A percentile compares a stretch with the other conserved stretches of the same genome.
These are phyloP conservation scores for Caranx ignobilis DNA, from an alignment of 2,113 vertebrate genomes.

Conservation along the genomic window DNA sequence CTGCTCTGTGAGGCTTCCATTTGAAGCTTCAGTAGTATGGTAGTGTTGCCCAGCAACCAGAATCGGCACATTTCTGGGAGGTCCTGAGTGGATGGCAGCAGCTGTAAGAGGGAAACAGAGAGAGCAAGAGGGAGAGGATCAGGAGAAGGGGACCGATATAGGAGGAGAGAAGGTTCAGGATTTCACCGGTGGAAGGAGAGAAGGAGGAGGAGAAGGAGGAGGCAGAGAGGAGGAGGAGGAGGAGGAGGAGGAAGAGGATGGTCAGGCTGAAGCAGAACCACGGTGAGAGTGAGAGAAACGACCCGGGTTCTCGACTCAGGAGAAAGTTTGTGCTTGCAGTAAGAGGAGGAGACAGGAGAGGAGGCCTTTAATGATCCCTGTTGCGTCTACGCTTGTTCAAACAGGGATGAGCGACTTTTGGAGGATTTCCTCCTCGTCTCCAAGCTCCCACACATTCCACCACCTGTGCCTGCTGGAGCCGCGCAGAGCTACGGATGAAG, in stretches of 20 bases:
- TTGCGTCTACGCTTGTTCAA: conserved; percentile 21
- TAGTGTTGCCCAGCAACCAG: conserved; percentile 85
- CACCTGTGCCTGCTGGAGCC: conserved; percentile 59
- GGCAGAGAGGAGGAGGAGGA: conserved; percentile 37
- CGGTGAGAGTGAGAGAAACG: conserved; percentile 7
- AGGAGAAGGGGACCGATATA: conserved; percentile 46
- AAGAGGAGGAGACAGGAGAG: conserved; percentile 28
- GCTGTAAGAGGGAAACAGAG: conserved; percentile 58
- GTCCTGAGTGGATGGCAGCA: conserved; percentile 79
- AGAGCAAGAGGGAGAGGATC: conserved; percentile 51
- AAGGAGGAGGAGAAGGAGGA: conserved; percentile 32
- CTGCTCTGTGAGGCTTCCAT: conserved; percentile 68
- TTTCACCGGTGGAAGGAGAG: conserved; percentile 31
- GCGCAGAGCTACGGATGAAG: conserved; percentile 44
- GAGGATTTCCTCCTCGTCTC: conserved; percentile 36
- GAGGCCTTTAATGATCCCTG: conserved; percentile 30
- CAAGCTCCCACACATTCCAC: conserved; percentile 27
- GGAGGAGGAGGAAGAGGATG: conserved; percentile 42
- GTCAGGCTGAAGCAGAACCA: conserved; percentile 22
- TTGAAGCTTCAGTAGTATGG: conserved; percentile 82
- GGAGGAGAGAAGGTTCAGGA: conserved; percentile 43
- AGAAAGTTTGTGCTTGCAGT: conserved; percentile 67
- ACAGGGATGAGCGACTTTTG: conserved; percentile 38
- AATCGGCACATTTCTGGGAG: conserved; percentile 81
- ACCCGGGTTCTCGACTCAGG: conserved; percentile 1